Conservation (phyloP, 2,797 vertebrate genomes). For the Sebastes vulpes region DNA sequence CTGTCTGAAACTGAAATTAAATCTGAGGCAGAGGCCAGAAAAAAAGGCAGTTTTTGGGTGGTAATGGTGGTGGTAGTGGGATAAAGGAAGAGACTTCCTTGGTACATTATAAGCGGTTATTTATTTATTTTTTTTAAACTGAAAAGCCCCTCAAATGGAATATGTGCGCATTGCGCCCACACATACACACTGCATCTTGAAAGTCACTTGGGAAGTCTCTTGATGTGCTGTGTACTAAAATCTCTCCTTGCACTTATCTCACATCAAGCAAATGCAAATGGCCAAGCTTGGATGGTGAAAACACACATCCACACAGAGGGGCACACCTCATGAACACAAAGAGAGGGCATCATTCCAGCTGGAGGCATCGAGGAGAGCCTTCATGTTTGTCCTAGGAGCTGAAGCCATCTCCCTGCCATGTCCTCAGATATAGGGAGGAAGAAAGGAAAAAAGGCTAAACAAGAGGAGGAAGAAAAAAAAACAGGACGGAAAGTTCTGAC, state of each 20-base stretch:
- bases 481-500: not conserved
- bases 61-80: not conserved
- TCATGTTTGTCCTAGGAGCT: slow-evolving; percentile 29
- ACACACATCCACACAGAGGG: slow-evolving; percentile 4
- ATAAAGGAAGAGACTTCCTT: not conserved
- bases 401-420: not conserved
- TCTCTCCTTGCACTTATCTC: slow-evolving; percentile 57
- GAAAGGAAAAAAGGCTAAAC: slow-evolving; percentile 6
- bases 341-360: slow-evolving; percentile 27
- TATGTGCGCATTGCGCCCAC: not conserved
- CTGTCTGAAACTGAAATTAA: not conserved
- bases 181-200: slow-evolving; percentile 11
- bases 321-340: slow-evolving; percentile 7
- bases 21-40: not conserved
- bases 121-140: not conserved
- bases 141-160: slow-evolving; percentile 1
- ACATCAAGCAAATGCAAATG: slow-evolving; percentile 77
- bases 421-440: not conserved
- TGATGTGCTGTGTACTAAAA: slow-evolving; percentile 69
- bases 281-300: slow-evolving; percentile 36
- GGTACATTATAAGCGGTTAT: not conserved
- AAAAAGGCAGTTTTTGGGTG: not conserved
- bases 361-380: not conserved
- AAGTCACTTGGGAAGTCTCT: slow-evolving; percentile 42
- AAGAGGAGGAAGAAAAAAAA: not conserved